Percentiles rank a stretch among this genome's conserved stretches.
Evolutionary conservation across 23 tunicate genomes (phyloP).

Genomic region (Trididemnum miniatum): DNA sequence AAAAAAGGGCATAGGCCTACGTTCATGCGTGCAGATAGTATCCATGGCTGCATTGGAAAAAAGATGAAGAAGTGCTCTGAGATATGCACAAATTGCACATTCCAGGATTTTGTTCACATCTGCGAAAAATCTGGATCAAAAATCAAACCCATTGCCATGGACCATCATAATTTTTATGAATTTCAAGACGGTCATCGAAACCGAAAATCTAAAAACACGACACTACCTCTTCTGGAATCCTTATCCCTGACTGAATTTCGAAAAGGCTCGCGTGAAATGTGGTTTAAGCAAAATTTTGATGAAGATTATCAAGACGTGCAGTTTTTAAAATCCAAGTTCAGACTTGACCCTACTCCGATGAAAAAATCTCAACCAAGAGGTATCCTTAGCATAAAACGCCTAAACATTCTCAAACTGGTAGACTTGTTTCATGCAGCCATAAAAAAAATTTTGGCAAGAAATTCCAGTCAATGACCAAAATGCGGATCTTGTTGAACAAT

Average conservation of each 20-base stretch:
- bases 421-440: neutral
- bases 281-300: neutral
- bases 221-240: neutral
- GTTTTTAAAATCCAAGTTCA: conserved; percentile 3
- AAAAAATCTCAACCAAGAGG: neutral
- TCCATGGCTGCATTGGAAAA: conserved; percentile 23
- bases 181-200: neutral
- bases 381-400: neutral
- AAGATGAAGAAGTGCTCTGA: conserved; percentile 5
- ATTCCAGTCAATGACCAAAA: neutral
- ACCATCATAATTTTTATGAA: conserved; percentile 5
- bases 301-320: neutral
- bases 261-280: conserved; percentile 7
- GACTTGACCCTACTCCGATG: neutral
- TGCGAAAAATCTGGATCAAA: conserved; percentile 1
- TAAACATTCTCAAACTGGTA: conserved; percentile 16
- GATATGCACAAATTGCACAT: neutral
- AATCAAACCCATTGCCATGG: conserved; percentile 4
- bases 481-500: neutral
- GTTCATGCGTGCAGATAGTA: conserved; percentile 28
- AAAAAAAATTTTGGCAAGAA: neutral
- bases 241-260: conserved; percentile 1
- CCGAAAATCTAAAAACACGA: neutral
- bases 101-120: conserved; percentile 11
- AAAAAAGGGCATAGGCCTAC: conserved; percentile 10